Evolutionary conservation across 1,140 invertebrate species (phyloP), one percentile per base, ranked within the genome.

Genomic region (Bombus cullumanus): DNA sequence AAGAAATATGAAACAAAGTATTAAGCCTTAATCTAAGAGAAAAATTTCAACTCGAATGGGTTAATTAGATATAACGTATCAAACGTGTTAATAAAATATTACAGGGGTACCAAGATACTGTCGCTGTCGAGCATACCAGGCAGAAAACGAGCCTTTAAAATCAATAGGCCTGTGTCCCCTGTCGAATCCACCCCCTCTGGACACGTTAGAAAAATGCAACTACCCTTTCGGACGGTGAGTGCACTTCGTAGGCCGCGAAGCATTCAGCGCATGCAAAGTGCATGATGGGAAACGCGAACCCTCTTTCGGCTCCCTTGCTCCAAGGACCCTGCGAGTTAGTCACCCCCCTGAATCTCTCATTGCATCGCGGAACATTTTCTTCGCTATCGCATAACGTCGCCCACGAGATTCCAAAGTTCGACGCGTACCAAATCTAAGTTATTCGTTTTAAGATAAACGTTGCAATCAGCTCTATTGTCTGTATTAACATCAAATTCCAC

Each of bases 111-210:
- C 41, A 83, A 74, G 59, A 89, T 68, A 64, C 18, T 31, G 78
- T 31, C 31, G 77, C 37, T 68, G 53, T 81, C 77, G 75, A 68
- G 72, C 75, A 59, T 31, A 62, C 81, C 81, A 85, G 57, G 86
- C 78, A 89, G 88, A 83, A 92, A 92, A 91, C 85, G 88, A 78
- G 86, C 87, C 89, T 86, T 93, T 78, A 91, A 92, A 94, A 94
- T 94, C 93, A 92, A 94, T 94, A 94, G 89, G 31, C n/a, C 78
- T 79, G 87, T 85, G 86, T 88, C 87, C 68, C 83, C 72, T 77
- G 79, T 77, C 82, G 66, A 86, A 90, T 88, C 74, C 83, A 53
- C 68, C 83, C 87, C 77, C 80, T 76, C 66, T 37, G 74, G 71
- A 83, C 89, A 71, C 80, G 76, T 53, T 89, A 91, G 90, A 90